These are phyloP conservation scores for Amia ocellicauda DNA, from an alignment of 2,113 vertebrate genomes.

Conservation along the genomic window DNA sequence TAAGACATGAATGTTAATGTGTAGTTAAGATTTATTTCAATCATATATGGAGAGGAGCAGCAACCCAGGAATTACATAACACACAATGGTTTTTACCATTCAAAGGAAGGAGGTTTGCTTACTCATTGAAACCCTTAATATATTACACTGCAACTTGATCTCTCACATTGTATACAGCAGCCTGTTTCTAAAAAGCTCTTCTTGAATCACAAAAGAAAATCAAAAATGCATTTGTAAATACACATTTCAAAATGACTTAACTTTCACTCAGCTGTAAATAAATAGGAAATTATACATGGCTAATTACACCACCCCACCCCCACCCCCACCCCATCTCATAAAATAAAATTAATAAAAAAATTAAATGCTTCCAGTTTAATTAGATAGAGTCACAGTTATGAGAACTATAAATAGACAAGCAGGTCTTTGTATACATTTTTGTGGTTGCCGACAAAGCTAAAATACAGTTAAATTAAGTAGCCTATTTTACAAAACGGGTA, in stretches of 20 bases:
- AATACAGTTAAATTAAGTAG: too few relatives aligned
- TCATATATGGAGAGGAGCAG: background rate
- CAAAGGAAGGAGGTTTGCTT: background rate
- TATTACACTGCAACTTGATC: too few relatives aligned
- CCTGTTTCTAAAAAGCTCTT: constrained; percentile 12
- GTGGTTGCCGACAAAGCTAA: background rate
- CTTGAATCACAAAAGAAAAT: constrained; percentile 28
- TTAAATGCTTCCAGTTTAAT: constrained; percentile 62
- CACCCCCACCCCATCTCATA: constrained; percentile 33
- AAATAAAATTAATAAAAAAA: constrained; percentile 39
- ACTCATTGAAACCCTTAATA: background rate
- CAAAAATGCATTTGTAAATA: constrained; percentile 46
- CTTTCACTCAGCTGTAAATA: constrained; percentile 25
- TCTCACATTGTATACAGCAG: constrained; percentile 16
- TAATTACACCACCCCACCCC: constrained; percentile 63
- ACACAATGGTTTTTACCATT: background rate
- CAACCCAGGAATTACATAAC: background rate
- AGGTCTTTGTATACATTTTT: background rate
- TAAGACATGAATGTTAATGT: too few relatives aligned
- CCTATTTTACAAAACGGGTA: too few relatives aligned
- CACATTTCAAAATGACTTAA: constrained; percentile 36
- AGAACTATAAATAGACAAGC: background rate
- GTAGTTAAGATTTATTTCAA: too few relatives aligned
- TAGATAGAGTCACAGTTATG: background rate
- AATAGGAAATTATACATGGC: constrained; percentile 55